phyloP scores from a whole-genome alignment of 2,113 vertebrate species.

The Pan troglodytes region NHGRI_mPanTro3-v2.1_pri NC_072402.2:125018501-125019000 shows the following conservation, averaged over 20 bases:
- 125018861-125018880: slow-evolving; percentile 25
- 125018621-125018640: background rate
- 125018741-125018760: background rate
- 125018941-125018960: background rate
- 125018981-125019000: slow-evolving; percentile 6
- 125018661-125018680: background rate
- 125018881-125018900: slow-evolving; percentile 12
- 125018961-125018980: slow-evolving; percentile 39
- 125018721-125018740: background rate
- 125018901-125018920: slow-evolving; percentile 21
- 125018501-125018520: background rate
- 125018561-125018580: background rate
- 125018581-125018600: background rate
- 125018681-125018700: background rate
- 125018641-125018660: background rate
- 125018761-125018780: background rate
- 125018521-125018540: background rate
- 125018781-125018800: background rate
- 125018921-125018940: background rate
- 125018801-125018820: background rate
- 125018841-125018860: background rate
- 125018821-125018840: background rate
- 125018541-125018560: background rate
- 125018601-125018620: background rate
- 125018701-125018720: background rate